Conservation (phyloP, 2,113 vertebrate species). For the Chauna torquata region DNA sequence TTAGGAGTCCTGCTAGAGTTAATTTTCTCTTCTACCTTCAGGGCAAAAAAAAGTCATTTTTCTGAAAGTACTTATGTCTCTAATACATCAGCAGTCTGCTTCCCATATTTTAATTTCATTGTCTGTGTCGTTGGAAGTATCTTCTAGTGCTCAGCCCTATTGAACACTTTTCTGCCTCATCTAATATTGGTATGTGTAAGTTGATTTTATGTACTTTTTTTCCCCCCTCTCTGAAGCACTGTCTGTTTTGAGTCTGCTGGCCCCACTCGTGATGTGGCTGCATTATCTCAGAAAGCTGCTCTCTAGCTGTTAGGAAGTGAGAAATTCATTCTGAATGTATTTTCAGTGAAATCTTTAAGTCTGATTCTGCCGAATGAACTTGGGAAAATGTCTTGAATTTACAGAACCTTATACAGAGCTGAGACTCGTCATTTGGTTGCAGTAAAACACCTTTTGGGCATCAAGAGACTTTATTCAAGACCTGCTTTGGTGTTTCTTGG, state of each 20-base stretch:
- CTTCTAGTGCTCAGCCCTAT: not conserved
- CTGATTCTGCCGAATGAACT: not conserved
- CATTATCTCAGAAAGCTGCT: not conserved
- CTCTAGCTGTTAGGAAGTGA: not conserved
- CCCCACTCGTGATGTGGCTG: not conserved
- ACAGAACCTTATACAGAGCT: not conserved
- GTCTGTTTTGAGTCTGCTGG: not conserved
- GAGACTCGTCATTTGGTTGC: not conserved
- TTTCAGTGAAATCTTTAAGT: not conserved
- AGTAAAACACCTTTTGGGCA: not conserved
- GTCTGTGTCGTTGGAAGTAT: not conserved
- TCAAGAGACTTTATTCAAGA: not conserved
- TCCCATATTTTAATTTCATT: not conserved
- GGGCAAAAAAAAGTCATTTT: not conserved
- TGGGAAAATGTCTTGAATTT: not conserved
- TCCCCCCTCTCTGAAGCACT: not conserved
- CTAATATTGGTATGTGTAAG: not conserved
- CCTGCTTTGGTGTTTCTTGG: not conserved
- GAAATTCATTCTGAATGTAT: not conserved
- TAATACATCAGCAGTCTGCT: not conserved
- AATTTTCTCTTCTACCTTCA: not conserved
- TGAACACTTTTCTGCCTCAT: not conserved
- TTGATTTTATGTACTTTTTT: not conserved
- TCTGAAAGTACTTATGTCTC: not conserved
- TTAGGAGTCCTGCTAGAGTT: conserved; percentile 14